phyloP scores from a whole-genome alignment of 1,140 invertebrate genomes.

The Saxidomus purpurata region DNA sequence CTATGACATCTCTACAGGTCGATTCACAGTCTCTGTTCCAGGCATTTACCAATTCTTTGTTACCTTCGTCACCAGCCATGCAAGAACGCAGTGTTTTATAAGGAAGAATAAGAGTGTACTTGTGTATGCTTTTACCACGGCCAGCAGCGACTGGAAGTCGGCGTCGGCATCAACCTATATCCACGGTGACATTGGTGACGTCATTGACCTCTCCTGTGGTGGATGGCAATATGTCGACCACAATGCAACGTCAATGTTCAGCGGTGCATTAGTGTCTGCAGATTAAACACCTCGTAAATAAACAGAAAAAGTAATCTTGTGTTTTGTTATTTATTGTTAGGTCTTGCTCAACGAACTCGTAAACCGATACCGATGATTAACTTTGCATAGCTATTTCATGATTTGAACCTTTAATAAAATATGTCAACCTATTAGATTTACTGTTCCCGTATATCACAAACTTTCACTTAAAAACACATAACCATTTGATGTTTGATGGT shows the following conservation, averaged over 20 bases:
- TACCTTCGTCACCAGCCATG: conserved; percentile 1
- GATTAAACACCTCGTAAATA: no score
- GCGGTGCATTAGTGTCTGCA: background rate
- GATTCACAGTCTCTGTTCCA: background rate
- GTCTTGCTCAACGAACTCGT: no score
- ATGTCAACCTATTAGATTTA: no score
- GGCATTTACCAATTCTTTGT: conserved; percentile 44
- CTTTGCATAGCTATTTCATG: no score
- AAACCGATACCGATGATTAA: no score
- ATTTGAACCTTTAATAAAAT: no score
- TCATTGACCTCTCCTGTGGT: conserved; percentile 21
- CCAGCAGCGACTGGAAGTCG: conserved; percentile 11
- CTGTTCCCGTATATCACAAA: no score
- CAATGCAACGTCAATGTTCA: conserved; percentile 35
- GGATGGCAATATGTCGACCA: conserved; percentile 48
- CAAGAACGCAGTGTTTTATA: conserved; percentile 21
- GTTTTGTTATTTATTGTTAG: no score
- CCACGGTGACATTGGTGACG: conserved; percentile 12
- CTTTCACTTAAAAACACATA: no score
- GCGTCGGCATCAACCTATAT: conserved; percentile 22
- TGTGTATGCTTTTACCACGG: conserved; percentile 16
- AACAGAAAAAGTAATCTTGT: no score
- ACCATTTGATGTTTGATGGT: no score
- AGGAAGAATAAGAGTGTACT: conserved; percentile 9
- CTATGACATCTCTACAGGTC: background rate